Evolutionary conservation across 2,113 vertebrate species (phyloP).

Genomic region (Ascaphus truei): DNA sequence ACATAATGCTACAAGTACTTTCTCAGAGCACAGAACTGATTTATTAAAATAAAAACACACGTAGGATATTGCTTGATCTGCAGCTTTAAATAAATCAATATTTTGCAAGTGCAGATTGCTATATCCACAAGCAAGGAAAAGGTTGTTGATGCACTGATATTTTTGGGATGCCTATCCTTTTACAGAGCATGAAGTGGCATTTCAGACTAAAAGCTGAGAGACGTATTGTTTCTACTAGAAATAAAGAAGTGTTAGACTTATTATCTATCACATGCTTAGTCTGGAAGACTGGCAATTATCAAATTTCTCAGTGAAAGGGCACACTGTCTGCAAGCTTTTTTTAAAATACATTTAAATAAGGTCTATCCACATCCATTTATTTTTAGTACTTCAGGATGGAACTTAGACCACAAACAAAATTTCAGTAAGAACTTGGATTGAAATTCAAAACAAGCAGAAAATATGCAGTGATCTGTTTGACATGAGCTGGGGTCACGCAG

Average conservation of each 20-base stretch:
- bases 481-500: background rate
- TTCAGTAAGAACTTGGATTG: background rate
- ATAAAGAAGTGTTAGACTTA: background rate
- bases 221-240: background rate
- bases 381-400: conserved; percentile 11
- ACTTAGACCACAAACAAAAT: conserved; percentile 19
- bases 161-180: too few species aligned
- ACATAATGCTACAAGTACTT: too few species aligned
- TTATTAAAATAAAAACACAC: too few species aligned
- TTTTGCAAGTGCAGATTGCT: too few species aligned
- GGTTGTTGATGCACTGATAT: too few species aligned
- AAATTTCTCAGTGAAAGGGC: conserved; percentile 8
- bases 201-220: background rate
- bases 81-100: too few species aligned
- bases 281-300: conserved; percentile 15
- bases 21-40: too few species aligned
- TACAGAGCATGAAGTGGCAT: too few species aligned
- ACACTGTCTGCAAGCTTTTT: background rate
- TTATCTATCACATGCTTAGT: conserved; percentile 9
- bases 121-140: too few species aligned
- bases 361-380: background rate
- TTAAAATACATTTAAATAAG: conserved; percentile 7
- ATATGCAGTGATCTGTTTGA: background rate
- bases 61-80: too few species aligned
- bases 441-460: background rate